Evolutionary conservation across 2,113 vertebrate species (phyloP).

Genomic region (Chaetura pelagica): DNA sequence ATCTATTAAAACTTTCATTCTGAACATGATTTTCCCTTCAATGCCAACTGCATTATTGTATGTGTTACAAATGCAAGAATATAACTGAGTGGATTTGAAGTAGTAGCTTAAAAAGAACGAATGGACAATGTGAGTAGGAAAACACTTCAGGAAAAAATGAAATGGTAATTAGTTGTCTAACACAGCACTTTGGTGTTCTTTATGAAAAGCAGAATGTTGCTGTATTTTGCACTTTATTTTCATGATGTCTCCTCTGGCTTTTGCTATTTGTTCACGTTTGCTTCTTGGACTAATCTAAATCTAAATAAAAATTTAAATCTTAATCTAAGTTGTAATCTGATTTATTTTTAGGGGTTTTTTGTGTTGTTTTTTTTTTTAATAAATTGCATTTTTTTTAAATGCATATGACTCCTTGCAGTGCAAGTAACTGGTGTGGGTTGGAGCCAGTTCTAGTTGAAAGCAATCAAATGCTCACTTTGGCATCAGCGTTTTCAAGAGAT

Average conservation of each 20-base stretch:
- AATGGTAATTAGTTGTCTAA: not conserved
- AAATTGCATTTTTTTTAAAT: not conserved
- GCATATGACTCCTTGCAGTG: not conserved
- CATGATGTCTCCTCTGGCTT: not conserved
- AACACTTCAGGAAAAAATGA: not conserved
- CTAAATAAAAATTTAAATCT: not conserved
- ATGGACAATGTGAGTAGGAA: not conserved
- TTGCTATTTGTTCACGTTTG: not conserved
- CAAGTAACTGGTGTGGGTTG: not conserved
- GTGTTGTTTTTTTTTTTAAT: not conserved
- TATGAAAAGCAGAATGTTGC: not conserved
- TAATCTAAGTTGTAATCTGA: not conserved
- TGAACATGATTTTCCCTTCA: slow-evolving; percentile 11
- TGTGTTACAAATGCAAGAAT: not conserved
- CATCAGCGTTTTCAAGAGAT: not conserved
- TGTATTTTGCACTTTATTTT: not conserved
- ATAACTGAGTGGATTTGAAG: not conserved
- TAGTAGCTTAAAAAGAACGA: not conserved
- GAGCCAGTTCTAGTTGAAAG: not conserved
- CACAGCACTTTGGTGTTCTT: not conserved
- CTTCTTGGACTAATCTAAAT: not conserved
- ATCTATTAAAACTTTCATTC: slow-evolving; percentile 42
- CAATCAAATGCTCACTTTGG: not conserved
- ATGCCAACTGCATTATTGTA: not conserved
- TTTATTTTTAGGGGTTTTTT: too few species aligned